These are phyloP conservation scores for Mandrillus leucophaeus DNA, from an alignment of 2,113 vertebrate genomes.

Conservation along the genomic window DNA sequence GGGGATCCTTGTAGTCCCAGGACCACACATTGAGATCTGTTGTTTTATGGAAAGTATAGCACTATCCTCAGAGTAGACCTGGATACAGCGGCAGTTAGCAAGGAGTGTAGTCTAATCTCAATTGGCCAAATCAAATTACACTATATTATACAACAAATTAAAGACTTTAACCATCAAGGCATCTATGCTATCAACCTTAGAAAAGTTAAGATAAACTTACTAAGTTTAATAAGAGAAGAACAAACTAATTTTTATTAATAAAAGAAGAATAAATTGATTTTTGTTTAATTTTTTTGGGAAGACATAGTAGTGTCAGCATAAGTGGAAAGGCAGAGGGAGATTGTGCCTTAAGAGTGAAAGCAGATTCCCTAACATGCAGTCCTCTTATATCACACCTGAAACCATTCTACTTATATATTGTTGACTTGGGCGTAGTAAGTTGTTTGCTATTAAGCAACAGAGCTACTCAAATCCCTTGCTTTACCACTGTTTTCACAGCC, in stretches of 20 bases:
- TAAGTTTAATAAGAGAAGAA: neutral
- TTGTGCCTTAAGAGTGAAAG: neutral
- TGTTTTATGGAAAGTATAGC: neutral
- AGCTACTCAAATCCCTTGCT: neutral
- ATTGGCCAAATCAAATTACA: neutral
- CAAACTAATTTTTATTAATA: neutral
- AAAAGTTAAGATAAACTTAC: neutral
- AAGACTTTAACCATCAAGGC: neutral
- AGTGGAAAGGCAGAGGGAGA: neutral
- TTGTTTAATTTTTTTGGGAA: neutral
- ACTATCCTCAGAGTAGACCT: neutral
- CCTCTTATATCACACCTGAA: neutral
- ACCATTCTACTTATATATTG: neutral
- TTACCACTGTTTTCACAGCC: neutral
- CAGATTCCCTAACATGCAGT: neutral
- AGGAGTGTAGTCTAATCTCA: neutral
- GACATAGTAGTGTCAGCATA: neutral
- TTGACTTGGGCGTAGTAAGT: conserved; percentile 36
- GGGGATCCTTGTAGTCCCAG: neutral
- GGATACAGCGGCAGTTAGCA: neutral
- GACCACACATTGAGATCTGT: neutral
- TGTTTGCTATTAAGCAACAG: neutral
- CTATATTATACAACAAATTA: neutral
- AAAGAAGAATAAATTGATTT: neutral
- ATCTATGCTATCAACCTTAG: neutral